Evolutionary conservation across 2,113 vertebrate species (phyloP), one percentile per base, ranked within the genome.

Genomic region (Megaptera novaeangliae): DNA sequence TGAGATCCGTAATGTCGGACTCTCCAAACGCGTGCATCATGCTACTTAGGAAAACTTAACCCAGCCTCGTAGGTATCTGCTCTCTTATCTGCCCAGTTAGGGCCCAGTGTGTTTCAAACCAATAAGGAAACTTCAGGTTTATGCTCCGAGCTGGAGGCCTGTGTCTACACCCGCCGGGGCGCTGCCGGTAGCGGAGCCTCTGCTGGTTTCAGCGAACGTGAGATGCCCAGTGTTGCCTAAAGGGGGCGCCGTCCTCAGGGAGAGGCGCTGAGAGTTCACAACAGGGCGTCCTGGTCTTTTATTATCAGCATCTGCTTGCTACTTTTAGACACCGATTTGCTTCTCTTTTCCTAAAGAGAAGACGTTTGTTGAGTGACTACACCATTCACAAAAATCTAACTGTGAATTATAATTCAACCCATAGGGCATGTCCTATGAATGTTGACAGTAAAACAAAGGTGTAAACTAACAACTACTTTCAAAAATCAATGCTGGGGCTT

Each of bases 261-360:
- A 36, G 14, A 0, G 0, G 1, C 0, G 0, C 21, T n/a, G 18
- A 34, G 46, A 17, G 39, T 8, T 34, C 3, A 31, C 44, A 31
- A 0, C 36, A 9, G 20, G 20, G 15, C 29, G 4, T 20, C 10
- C 4, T 41, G 9, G 39, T 18, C 6, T 27, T 68, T 66, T 46
- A 59, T 49, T 27, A 61, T 13, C 6, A 10, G 9, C 7, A 46
- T 85, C 46, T 11, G 17, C 2, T 39, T 41, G 25, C 8, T 27
- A n/a, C 39, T 31, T 41, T 74, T 81, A 52, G 55, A 39, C 31
- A 41, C 8, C 10, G 23, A 4, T 80, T 78, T 55, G 8, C 23
- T 41, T 68, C 6, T 36, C 44, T 81, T 59, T 8, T 59, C 23
- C 21, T 59, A 69, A 49, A 12, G 29, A 78, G 75, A 52, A 36